phyloP scores from a whole-genome alignment of 2,113 vertebrate species.

The Haemorhous mexicanus region DNA sequence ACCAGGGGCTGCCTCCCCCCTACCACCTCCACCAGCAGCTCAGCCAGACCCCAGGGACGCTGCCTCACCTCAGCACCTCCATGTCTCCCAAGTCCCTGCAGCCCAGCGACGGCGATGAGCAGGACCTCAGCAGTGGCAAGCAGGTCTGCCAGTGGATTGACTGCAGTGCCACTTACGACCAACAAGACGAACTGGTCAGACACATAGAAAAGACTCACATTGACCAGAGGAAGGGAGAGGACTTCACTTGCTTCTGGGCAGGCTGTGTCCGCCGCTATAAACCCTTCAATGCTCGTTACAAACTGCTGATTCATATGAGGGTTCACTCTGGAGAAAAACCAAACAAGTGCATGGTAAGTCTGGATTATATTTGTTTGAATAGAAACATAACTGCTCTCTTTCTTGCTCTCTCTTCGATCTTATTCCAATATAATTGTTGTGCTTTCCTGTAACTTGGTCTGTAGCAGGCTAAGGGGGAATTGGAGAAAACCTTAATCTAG shows the following conservation, averaged over 20 bases:
- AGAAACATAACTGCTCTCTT: conserved; percentile 1
- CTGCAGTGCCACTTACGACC: conserved; percentile 92
- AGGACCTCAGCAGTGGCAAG: conserved; percentile 74
- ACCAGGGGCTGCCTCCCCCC: conserved; percentile 85
- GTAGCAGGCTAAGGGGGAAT: conserved; percentile 3
- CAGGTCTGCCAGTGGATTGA: conserved; percentile 97
- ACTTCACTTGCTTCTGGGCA: conserved; percentile 99
- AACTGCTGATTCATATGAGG: conserved; percentile 99
- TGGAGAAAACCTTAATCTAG: conserved; percentile 33
- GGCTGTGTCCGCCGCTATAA: conserved; percentile 96
- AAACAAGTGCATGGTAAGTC: conserved; percentile 99
- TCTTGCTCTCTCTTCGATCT: neutral
- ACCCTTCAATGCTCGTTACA: conserved; percentile 99
- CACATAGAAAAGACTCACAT: conserved; percentile 99
- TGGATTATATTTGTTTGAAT: conserved; percentile 60
- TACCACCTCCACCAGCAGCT: conserved; percentile 87
- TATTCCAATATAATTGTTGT: conserved; percentile 25
- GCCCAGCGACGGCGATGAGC: conserved; percentile 60
- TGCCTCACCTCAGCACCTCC: conserved; percentile 72
- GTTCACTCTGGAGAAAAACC: conserved; percentile 99
- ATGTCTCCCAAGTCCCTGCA: conserved; percentile 75
- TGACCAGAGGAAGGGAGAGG: conserved; percentile 97
- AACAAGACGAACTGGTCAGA: conserved; percentile 97
- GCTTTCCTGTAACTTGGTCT: conserved; percentile 36
- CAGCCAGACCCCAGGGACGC: conserved; percentile 67